phyloP scores from a whole-genome alignment of 2,113 vertebrate genomes.

The Bubalus kerabau region DNA sequence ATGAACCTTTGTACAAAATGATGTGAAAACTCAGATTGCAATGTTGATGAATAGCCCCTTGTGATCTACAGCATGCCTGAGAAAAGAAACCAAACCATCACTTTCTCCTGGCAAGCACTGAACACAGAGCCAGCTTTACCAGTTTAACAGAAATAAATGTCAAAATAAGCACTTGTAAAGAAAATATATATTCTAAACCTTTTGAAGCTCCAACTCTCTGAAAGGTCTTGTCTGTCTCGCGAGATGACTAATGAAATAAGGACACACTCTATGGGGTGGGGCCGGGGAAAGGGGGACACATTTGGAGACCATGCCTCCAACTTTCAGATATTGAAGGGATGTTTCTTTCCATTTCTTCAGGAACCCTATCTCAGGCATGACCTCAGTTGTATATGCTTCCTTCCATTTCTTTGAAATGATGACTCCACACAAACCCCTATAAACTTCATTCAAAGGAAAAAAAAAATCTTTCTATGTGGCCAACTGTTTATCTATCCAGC shows the following conservation, averaged over 20 bases:
- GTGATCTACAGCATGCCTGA: not conserved
- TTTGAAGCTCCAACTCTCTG: not conserved
- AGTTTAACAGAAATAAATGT: not conserved
- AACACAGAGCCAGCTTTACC: not conserved
- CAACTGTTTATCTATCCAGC: not conserved
- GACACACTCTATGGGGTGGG: not conserved
- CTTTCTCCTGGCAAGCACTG: not conserved
- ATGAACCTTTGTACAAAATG: not conserved
- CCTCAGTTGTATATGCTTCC: not conserved
- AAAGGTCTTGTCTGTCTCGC: not conserved
- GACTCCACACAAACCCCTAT: not conserved
- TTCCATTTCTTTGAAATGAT: not conserved
- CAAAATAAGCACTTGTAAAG: not conserved
- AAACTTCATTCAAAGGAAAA: not conserved
- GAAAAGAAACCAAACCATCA: not conserved
- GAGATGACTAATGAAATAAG: not conserved
- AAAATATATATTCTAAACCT: not conserved
- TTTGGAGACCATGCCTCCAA: not conserved
- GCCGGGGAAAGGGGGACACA: not conserved
- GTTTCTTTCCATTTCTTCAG: not conserved
- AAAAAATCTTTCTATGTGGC: not conserved
- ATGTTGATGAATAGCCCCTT: not conserved
- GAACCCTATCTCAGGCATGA: not conserved
- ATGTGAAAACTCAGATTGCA: not conserved
- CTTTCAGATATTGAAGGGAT: not conserved